A percentile compares a stretch with the other conserved stretches of the same genome.
phyloP scores from a whole-genome alignment of 2,113 vertebrate genomes.

The Agelaius phoeniceus region DNA sequence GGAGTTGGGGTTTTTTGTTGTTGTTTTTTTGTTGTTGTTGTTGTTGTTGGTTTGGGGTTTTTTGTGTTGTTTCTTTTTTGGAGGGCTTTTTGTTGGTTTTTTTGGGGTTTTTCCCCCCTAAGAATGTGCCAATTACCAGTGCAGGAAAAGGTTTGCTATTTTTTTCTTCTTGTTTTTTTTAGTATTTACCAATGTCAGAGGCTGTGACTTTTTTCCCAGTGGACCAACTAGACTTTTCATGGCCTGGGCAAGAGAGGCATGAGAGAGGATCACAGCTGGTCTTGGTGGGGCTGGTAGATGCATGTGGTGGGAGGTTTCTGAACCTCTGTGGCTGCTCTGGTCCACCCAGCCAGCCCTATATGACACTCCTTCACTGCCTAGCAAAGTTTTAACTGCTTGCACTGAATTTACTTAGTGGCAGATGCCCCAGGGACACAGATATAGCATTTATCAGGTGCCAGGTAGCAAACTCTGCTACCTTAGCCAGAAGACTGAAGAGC shows the following conservation, averaged over 20 bases:
- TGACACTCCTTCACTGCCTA: not conserved
- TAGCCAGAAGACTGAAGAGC: not conserved
- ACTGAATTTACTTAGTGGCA: not conserved
- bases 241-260: not conserved
- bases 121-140: not conserved
- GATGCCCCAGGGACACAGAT: not conserved
- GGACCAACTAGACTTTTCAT: not conserved
- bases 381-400: not conserved
- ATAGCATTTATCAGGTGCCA: not conserved
- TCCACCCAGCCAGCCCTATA: not conserved
- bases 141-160: not conserved
- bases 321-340: not conserved
- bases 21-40: not conserved
- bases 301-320: not conserved
- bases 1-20: not conserved
- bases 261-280: not conserved
- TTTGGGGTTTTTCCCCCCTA: not conserved
- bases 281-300: not conserved
- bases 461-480: not conserved
- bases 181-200: not conserved
- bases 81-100: not conserved
- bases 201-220: not conserved
- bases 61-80: not conserved
- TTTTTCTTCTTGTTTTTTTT: not conserved
- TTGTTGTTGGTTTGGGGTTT: not conserved